Base-by-base conservation (phyloP, 2,797 vertebrate genomes). In the Echeneis naucrates region DNA sequence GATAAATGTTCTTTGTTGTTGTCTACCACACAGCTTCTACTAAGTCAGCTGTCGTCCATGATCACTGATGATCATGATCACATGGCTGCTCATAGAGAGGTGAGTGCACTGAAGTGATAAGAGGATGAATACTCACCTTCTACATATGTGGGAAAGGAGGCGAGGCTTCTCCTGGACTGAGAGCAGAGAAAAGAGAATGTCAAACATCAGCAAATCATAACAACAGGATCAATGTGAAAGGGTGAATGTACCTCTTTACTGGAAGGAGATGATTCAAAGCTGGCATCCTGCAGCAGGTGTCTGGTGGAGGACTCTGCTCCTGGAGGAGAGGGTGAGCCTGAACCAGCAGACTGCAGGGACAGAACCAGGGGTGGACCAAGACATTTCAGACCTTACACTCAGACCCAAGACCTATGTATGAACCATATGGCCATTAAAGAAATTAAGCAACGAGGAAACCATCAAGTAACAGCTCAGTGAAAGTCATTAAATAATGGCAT, bases 81-180 rank as follows among this genome's bases (percentile, higher is more conserved):
- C n/a, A n/a, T n/a, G n/a, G n/a, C n/a, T n/a, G n/a, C n/a, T n/a
- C n/a, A n/a, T n/a, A n/a, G n/a, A n/a, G n/a, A n/a, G n/a, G n/a
- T n/a, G n/a, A n/a, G n/a, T n/a, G n/a, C n/a, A n/a, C n/a, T n/a
- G n/a, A n/a, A n/a, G n/a, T n/a, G n/a, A n/a, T n/a, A n/a, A n/a
- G n/a, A n/a, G n/a, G n/a, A n/a, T n/a, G n/a, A 26, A 7, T n/a
- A 87, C 97, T 97, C 94, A 99, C 98, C 98, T 96, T 99, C 97
- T 85, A 99, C 97, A 76, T 98, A 98, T 17, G 97, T 98, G 61
- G 98, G 98, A 88, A 99, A 98, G 30, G 98, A 97, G 56, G 97
- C 96, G 88, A 98, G 95, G 86, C 95, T 98, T 94, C 95, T 98
- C 85, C 94, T 96, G 86, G 96, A 95, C 98, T 99, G 92, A 82